Percentiles rank a stretch among this genome's conserved stretches.
Evolutionary conservation across 2,113 vertebrate species (phyloP).

Genomic region (Zapornia atra): DNA sequence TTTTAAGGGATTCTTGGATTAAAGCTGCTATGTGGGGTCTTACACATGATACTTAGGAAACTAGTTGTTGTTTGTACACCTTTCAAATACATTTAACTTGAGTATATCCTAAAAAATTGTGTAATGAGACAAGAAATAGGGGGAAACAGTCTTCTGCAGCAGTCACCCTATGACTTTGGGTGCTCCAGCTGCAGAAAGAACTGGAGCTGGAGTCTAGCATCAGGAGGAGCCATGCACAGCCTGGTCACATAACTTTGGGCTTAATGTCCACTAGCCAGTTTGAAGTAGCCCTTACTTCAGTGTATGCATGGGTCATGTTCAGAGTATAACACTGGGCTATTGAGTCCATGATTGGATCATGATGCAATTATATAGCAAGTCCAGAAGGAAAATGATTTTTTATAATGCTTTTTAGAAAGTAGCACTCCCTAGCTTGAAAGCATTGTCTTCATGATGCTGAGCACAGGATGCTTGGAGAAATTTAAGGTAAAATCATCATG

Average conservation of each 20-base stretch:
- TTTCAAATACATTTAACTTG: neutral
- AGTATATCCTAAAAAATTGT: neutral
- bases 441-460: neutral
- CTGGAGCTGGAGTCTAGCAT: neutral
- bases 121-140: neutral
- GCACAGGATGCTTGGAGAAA: neutral
- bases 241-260: neutral
- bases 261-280: neutral
- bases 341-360: neutral
- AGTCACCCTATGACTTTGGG: neutral
- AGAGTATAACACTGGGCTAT: neutral
- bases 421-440: neutral
- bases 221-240: neutral
- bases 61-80: neutral
- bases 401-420: neutral
- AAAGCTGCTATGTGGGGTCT: neutral
- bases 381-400: neutral
- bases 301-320: neutral
- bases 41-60: neutral
- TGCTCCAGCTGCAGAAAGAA: neutral
- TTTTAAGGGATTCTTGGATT: neutral
- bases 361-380: neutral
- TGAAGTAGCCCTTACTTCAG: neutral
- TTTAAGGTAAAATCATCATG: neutral
- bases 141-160: neutral